These are phyloP conservation scores for Neodiprion fabricii DNA, from an alignment of 1,140 invertebrate genomes.

Conservation along the genomic window DNA sequence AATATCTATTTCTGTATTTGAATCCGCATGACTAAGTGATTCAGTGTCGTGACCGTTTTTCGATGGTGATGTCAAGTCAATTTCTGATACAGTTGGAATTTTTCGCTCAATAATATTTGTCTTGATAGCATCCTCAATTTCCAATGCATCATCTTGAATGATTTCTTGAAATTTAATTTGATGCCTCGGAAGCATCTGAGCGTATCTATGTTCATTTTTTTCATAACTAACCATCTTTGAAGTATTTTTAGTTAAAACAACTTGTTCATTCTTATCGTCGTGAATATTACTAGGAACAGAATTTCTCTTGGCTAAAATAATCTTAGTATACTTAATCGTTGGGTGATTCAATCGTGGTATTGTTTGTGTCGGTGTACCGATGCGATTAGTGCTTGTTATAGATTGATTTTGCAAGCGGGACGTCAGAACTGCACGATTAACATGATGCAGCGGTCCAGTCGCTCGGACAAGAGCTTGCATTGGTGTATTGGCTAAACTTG, in stretches of 20 bases:
- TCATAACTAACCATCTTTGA: conserved; percentile 38
- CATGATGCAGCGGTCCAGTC: conserved; percentile 25
- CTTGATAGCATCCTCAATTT: conserved; percentile 51
- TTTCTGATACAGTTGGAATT: conserved; percentile 27
- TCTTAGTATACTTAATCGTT: conserved; percentile 63
- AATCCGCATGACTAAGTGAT: background rate
- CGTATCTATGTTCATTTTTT: conserved; percentile 36
- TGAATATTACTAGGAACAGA: conserved; percentile 26
- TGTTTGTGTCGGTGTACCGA: conserved; percentile 30
- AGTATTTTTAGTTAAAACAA: conserved; percentile 44
- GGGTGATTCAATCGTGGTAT: conserved; percentile 34
- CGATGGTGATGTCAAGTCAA: conserved; percentile 29
- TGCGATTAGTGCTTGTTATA: conserved; percentile 31
- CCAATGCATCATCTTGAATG: conserved; percentile 31
- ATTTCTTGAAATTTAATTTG: conserved; percentile 28
- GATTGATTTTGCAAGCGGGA: conserved; percentile 38
- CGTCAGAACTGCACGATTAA: conserved; percentile 37
- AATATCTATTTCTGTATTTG: background rate
- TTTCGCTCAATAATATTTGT: conserved; percentile 49
- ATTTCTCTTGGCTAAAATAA: conserved; percentile 62
- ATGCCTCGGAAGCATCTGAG: conserved; percentile 21
- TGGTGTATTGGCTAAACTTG: conserved; percentile 39
- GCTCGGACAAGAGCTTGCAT: conserved; percentile 44
- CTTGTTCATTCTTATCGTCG: conserved; percentile 39
- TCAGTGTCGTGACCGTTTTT: conserved; percentile 13